Evolutionary conservation across 2,797 vertebrate species (phyloP), one percentile per base, ranked within the genome.

Genomic region (Tauraco hartlaubi): DNA sequence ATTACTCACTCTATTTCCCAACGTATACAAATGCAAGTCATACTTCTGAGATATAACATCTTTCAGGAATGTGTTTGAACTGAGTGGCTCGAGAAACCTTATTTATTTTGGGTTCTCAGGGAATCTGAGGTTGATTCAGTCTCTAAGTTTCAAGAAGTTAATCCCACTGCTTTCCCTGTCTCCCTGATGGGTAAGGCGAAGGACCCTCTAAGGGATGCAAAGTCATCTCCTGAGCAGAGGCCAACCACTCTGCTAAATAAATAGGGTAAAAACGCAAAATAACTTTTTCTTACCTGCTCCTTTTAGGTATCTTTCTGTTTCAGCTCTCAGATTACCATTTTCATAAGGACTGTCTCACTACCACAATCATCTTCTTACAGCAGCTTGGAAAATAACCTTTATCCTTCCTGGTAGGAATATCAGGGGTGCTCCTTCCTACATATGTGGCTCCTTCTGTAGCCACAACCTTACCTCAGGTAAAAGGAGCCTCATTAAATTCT

Each of bases 1-100:
- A 92, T 94, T 91, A 92, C 77, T 78, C 82, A 78, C 85, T 94
- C 80, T 92, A 21, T 94, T 96, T 97, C 59, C 48, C 79, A 73
- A 11, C 35, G 55, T 96, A 85, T 81, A 96, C 74, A 92, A 92
- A 91, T 64, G 61, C 80, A 88, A 91, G 94, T 39, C 74, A 83
- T 92, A 37, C 77, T 83, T 73, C 64, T 56, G 75, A 97, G 63
- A 46, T 86, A 28, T 39, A 87, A 73, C 56, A 62, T 81, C 90
- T 88, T 89, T 76, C 15, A 20, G 79, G 49, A 76, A 77, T 55
- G 37, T 58, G 44, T 90, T 87, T 96, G 82, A 90, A 90, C 61
- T 35, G 31, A 72, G 56, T 41, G 59, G 68, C 68, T 93, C 4
- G 0, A 74, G 41, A 94, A 94, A 81, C 20, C 29, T 26, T 69